phyloP scores from a whole-genome alignment of 2,113 vertebrate genomes.

The Dipodomys merriami region DNA sequence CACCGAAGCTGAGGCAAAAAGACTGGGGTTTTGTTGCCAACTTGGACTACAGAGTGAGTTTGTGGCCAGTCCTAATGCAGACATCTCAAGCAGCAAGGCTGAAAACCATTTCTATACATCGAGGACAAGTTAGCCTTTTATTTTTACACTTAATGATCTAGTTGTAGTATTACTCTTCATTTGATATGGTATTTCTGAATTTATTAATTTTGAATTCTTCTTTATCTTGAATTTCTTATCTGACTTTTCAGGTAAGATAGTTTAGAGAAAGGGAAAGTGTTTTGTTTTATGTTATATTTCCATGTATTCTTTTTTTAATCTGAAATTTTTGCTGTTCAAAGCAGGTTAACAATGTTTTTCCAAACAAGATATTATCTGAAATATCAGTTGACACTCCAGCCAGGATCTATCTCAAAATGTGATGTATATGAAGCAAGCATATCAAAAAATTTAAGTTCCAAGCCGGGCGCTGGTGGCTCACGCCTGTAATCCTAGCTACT shows the following conservation, averaged over 20 bases:
- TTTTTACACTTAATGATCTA: background rate
- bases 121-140: background rate
- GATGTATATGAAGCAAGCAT: constrained; percentile 1
- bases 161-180: background rate
- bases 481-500: too few species aligned
- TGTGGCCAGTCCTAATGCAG: background rate
- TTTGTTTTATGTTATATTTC: constrained; percentile 4
- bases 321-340: constrained; percentile 43
- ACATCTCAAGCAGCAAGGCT: background rate
- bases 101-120: constrained; percentile 13
- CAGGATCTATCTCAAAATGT: background rate
- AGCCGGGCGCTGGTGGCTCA: too few species aligned
- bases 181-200: constrained; percentile 33
- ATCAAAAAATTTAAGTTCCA: background rate
- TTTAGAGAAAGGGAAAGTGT: background rate
- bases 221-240: constrained; percentile 32
- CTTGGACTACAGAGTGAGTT: too few species aligned
- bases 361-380: background rate
- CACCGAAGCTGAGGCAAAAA: too few species aligned
- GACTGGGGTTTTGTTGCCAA: too few species aligned
- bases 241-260: background rate
- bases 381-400: background rate
- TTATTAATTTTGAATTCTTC: constrained; percentile 57
- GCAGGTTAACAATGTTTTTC: background rate
- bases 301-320: constrained; percentile 2